Conservation (phyloP, 2,888 invertebrate genomes). For the Ferdinandea cuprea region DNA sequence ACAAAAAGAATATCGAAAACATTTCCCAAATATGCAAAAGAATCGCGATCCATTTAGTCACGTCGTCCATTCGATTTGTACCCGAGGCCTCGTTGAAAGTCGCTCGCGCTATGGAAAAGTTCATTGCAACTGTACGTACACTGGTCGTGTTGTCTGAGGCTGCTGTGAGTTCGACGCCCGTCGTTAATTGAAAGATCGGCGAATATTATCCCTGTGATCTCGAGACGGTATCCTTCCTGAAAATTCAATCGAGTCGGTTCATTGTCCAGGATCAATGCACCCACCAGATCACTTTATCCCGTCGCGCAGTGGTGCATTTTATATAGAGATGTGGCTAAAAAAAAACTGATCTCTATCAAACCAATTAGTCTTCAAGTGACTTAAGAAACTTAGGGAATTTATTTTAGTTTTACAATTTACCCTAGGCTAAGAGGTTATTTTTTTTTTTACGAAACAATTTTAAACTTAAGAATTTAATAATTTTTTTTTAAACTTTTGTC, state of each 20-base stretch:
- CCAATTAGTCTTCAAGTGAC: too few relatives aligned
- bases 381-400: too few relatives aligned
- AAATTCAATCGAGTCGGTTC: constrained; percentile 62
- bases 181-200: background rate
- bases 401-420: too few relatives aligned
- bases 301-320: background rate
- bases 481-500: too few relatives aligned
- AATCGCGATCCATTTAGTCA: constrained; percentile 1
- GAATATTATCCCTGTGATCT: constrained; percentile 24
- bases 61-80: background rate
- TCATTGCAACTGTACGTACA: constrained; percentile 54
- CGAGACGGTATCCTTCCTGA: constrained; percentile 59
- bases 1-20: background rate
- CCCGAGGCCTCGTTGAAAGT: constrained; percentile 60
- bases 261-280: constrained; percentile 59
- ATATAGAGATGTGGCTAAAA: too few relatives aligned
- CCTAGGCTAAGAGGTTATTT: too few relatives aligned
- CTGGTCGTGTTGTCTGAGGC: constrained; percentile 16
- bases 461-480: too few relatives aligned
- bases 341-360: too few relatives aligned
- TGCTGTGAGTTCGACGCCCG: background rate
- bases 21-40: constrained; percentile 16
- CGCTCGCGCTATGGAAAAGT: constrained; percentile 35
- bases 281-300: background rate
- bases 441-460: too few relatives aligned